Evolutionary conservation across 2,888 invertebrate species (phyloP).

Genomic region (Teinopalpus imperialis): DNA sequence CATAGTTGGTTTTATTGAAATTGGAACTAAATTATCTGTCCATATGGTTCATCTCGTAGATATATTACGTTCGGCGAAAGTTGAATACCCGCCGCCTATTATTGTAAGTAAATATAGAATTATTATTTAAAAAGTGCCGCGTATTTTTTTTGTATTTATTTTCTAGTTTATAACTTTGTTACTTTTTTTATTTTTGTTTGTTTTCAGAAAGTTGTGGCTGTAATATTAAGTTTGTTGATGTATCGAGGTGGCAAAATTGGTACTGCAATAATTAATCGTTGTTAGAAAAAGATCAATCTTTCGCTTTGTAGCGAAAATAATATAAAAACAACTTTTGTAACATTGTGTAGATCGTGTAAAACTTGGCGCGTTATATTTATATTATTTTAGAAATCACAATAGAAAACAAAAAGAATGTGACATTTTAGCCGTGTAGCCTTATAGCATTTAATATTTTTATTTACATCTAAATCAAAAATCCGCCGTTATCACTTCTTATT

Average conservation of each 20-base stretch:
- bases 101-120: constrained; percentile 84
- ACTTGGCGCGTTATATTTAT: too few species aligned
- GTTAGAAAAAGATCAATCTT: too few species aligned
- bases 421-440: too few species aligned
- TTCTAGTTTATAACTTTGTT: constrained; percentile 27
- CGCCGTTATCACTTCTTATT: too few species aligned
- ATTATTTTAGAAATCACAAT: too few species aligned
- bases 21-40: constrained; percentile 78
- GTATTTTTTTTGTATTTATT: constrained; percentile 31
- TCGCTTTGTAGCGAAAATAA: too few species aligned
- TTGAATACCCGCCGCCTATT: constrained; percentile 88
- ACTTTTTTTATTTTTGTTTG: constrained; percentile 32
- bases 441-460: too few species aligned
- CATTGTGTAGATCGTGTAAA: too few species aligned
- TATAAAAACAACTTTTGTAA: too few species aligned
- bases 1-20: constrained; percentile 53
- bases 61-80: constrained; percentile 89
- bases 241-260: neutral
- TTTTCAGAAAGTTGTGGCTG: constrained; percentile 29
- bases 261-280: neutral
- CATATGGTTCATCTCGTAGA: constrained; percentile 93
- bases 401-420: too few species aligned
- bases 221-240: constrained; percentile 27
- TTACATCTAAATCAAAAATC: too few species aligned
- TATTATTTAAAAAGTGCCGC: constrained; percentile 22